Evolutionary conservation across 2,888 invertebrate genomes (phyloP).

Genomic region (Ochlodes sylvanus): DNA sequence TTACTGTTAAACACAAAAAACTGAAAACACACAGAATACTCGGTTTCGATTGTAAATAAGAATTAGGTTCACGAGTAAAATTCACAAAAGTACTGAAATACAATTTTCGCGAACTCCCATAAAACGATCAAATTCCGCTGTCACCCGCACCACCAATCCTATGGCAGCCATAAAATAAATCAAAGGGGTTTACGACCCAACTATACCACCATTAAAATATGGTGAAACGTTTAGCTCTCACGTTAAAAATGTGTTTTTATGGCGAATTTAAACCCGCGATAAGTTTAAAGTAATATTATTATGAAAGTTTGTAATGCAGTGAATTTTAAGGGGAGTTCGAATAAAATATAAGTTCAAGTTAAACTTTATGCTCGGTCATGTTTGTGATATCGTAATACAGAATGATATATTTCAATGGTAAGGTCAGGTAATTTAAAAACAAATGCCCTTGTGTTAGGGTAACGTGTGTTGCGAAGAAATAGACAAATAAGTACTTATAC

Average conservation of each 20-base stretch:
- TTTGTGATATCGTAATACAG: not conserved
- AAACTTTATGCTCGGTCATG: not conserved
- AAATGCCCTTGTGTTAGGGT: no score
- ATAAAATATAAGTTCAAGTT: not conserved
- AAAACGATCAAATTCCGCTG: slow-evolving; percentile 45
- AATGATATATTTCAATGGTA: not conserved
- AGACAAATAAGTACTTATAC: no score
- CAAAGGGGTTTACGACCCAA: slow-evolving; percentile 78
- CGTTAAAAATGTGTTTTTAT: slow-evolving; percentile 51
- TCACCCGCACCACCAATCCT: slow-evolving; percentile 51
- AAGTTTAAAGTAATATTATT: slow-evolving; percentile 21
- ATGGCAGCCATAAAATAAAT: slow-evolving; percentile 77
- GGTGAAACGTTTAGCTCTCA: slow-evolving; percentile 71
- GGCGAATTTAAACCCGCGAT: slow-evolving; percentile 33
- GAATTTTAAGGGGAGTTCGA: not conserved
- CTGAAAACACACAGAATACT: no score
- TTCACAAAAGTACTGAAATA: not conserved
- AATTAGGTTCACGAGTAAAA: not conserved
- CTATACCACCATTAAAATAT: slow-evolving; percentile 80
- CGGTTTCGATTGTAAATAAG: no score
- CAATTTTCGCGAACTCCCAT: not conserved
- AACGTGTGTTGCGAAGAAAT: no score
- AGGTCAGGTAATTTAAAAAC: not conserved
- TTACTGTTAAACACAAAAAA: no score
- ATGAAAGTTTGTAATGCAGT: slow-evolving; percentile 8